phyloP scores from a whole-genome alignment of 2,113 vertebrate genomes.

The Rissa tridactyla region DNA sequence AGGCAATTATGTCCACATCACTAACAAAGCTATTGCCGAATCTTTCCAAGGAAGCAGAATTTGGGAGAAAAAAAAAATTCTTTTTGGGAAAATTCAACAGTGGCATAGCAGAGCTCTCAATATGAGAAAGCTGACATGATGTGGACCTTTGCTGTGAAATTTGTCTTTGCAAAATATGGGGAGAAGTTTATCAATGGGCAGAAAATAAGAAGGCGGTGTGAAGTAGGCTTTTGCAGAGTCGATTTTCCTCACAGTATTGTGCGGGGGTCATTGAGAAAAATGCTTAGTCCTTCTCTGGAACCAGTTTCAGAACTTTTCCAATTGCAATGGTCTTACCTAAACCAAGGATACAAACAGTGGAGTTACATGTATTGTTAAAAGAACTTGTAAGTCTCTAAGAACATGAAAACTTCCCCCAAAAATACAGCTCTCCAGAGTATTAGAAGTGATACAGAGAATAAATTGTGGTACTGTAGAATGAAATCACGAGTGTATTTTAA shows the following conservation, averaged over 20 bases:
- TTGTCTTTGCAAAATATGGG: conserved; percentile 81
- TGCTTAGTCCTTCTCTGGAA: conserved; percentile 98
- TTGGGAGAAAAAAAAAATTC: conserved; percentile 64
- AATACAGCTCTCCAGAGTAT: neutral
- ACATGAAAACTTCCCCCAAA: neutral
- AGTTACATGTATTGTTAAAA: neutral
- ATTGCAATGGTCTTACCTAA: conserved; percentile 99
- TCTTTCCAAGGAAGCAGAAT: conserved; percentile 85
- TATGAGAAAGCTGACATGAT: conserved; percentile 99
- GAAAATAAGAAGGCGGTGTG: conserved; percentile 86
- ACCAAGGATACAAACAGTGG: conserved; percentile 20
- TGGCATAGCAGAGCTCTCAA: conserved; percentile 99
- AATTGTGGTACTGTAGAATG: neutral
- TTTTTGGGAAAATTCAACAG: conserved; percentile 82
- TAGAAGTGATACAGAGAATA: neutral
- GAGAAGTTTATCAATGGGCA: conserved; percentile 83
- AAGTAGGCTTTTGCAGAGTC: conserved; percentile 87
- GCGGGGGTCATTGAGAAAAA: conserved; percentile 79
- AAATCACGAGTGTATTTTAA: neutral
- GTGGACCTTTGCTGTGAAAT: conserved; percentile 88
- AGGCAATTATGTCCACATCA: conserved; percentile 91
- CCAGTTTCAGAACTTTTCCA: conserved; percentile 99
- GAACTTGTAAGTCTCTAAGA: neutral
- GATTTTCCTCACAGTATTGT: conserved; percentile 85
- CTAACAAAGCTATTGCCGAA: conserved; percentile 86